These are phyloP conservation scores for Globicephala melas DNA, from an alignment of 2,113 vertebrate species.

Conservation along the genomic window DNA sequence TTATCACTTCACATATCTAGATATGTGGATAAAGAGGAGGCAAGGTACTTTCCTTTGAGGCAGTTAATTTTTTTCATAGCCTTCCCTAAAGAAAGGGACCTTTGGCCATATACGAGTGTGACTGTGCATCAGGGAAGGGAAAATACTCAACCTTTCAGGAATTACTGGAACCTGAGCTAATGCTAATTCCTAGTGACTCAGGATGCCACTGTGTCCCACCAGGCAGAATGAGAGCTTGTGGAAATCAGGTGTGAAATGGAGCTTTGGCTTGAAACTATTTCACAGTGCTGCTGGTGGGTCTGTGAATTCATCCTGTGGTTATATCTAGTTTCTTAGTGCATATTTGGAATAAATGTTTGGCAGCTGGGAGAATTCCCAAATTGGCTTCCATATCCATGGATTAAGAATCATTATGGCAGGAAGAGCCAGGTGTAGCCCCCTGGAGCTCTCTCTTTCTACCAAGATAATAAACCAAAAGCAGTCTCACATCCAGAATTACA, in stretches of 20 bases:
- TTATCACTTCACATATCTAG: not conserved
- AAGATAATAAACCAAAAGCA: not conserved
- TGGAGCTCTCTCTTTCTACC: not conserved
- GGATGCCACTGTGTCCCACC: not conserved
- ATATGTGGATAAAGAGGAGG: not conserved
- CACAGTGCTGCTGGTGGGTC: not conserved
- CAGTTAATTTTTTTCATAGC: not conserved
- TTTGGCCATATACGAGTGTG: not conserved
- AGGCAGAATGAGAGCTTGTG: not conserved
- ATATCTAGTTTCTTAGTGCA: not conserved
- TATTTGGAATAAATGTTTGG: constrained; percentile 31
- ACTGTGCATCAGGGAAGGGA: not conserved
- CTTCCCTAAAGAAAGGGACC: constrained; percentile 15
- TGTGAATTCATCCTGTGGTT: not conserved
- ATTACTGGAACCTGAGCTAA: constrained; percentile 9
- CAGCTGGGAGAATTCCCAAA: not conserved
- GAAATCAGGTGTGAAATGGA: not conserved
- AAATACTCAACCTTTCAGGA: not conserved
- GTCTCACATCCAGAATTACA: not conserved
- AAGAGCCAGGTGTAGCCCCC: not conserved
- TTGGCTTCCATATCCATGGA: not conserved
- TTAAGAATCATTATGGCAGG: not conserved
- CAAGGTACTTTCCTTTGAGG: not conserved
- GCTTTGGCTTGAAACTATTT: not conserved
- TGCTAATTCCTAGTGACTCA: not conserved